Conservation (phyloP, 2,113 vertebrate genomes). For the Anseranas semipalmata region DNA sequence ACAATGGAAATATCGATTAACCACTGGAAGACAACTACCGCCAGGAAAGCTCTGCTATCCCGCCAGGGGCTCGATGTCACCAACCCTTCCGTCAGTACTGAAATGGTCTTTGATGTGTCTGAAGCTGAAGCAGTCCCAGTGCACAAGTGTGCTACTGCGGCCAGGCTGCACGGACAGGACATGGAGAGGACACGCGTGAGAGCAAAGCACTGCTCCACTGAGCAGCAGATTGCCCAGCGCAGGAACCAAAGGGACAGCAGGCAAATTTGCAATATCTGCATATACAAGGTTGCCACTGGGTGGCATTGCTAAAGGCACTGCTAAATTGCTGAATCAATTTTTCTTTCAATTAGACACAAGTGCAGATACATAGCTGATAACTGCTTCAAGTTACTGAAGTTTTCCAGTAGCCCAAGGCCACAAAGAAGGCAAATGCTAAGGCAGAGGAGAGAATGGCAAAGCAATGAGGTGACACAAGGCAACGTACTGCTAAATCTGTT, state of each 20-base stretch:
- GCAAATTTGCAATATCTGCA: not conserved
- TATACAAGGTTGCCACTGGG: constrained; percentile 1
- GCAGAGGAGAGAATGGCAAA: not conserved
- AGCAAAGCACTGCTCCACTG: not conserved
- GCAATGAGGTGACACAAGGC: not conserved
- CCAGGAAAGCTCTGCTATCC: not conserved
- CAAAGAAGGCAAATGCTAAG: rapidly evolving
- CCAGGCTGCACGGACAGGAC: rapidly evolving
- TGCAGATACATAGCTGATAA: not conserved
- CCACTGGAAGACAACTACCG: not conserved
- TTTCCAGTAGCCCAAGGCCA: not conserved
- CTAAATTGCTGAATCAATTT: not conserved
- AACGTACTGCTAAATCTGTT: not conserved
- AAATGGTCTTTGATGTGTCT: not conserved
- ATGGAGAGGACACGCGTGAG: rapidly evolving
- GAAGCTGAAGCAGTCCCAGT: not conserved
- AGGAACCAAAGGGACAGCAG: not conserved
- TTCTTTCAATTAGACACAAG: not conserved
- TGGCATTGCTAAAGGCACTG: constrained; percentile 47
- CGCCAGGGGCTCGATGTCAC: not conserved
- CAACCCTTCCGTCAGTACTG: not conserved
- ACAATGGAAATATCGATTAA: not conserved
- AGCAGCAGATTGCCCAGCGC: not conserved
- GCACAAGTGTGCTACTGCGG: rapidly evolving
- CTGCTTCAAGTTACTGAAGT: not conserved